phyloP scores from a whole-genome alignment of 2,888 invertebrate species.

The Pachycephus smyrnensis region DNA sequence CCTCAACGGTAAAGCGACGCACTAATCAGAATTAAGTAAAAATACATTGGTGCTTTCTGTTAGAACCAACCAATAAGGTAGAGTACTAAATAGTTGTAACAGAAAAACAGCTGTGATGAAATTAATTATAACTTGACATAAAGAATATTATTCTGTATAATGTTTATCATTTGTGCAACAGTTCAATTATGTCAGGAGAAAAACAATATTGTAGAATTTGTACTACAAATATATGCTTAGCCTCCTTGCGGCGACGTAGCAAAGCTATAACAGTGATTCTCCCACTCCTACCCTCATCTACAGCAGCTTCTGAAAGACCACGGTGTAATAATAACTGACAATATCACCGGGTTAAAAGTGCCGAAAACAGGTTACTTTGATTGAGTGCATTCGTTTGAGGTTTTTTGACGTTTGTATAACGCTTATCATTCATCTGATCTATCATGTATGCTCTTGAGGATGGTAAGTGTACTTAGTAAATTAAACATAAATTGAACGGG shows the following conservation, averaged over 20 bases:
- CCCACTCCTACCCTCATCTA: background rate
- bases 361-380: background rate
- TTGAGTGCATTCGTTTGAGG: background rate
- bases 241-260: background rate
- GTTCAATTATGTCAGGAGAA: background rate
- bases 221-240: background rate
- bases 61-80: background rate
- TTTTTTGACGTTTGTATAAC: background rate
- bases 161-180: background rate
- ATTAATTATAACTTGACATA: background rate
- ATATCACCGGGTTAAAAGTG: background rate
- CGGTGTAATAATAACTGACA: background rate
- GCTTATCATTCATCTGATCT: background rate
- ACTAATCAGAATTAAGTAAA: background rate
- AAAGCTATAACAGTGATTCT: background rate
- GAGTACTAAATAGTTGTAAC: background rate
- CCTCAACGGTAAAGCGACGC: background rate
- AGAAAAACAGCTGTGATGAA: background rate
- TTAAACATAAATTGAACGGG: background rate
- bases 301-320: no score
- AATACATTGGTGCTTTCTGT: background rate
- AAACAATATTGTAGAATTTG: background rate
- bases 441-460: constrained; percentile 8
- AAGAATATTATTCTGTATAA: background rate
- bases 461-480: background rate